Conservation (phyloP, 2,113 vertebrate species). For the Taxidea taxus region DNA sequence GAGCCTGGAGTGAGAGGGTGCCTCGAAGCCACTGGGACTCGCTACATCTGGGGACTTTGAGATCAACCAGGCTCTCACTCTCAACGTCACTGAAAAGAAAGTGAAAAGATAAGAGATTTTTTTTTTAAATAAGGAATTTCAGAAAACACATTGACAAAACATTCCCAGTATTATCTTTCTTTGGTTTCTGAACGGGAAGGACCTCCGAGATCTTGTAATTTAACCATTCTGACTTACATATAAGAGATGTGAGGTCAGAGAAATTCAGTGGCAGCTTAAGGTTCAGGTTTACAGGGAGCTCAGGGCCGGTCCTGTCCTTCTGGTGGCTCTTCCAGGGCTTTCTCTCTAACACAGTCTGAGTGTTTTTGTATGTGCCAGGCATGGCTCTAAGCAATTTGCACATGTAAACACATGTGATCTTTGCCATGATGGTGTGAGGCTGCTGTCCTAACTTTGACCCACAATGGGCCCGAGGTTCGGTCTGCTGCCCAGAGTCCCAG, state of each 20-base stretch:
- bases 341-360: not conserved
- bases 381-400: not conserved
- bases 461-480: not conserved
- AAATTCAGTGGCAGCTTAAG: not conserved
- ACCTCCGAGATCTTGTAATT: not conserved
- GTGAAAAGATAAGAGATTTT: not conserved
- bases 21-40: not conserved
- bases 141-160: not conserved
- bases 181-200: not conserved
- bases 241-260: not conserved
- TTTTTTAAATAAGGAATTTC: not conserved
- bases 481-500: not conserved
- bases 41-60: not conserved
- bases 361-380: not conserved
- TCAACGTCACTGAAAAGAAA: not conserved
- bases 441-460: not conserved
- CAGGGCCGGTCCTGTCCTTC: accelerated
- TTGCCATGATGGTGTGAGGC: not conserved
- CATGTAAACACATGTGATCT: not conserved
- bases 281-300: not conserved
- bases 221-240: not conserved
- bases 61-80: not conserved
- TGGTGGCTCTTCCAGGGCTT: accelerated
- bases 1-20: not conserved
- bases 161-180: not conserved